A percentile compares a stretch with the other conserved stretches of the same genome.
These are phyloP conservation scores for Camelus bactrianus DNA, from an alignment of 2,113 vertebrate genomes.

Conservation along the genomic window DNA sequence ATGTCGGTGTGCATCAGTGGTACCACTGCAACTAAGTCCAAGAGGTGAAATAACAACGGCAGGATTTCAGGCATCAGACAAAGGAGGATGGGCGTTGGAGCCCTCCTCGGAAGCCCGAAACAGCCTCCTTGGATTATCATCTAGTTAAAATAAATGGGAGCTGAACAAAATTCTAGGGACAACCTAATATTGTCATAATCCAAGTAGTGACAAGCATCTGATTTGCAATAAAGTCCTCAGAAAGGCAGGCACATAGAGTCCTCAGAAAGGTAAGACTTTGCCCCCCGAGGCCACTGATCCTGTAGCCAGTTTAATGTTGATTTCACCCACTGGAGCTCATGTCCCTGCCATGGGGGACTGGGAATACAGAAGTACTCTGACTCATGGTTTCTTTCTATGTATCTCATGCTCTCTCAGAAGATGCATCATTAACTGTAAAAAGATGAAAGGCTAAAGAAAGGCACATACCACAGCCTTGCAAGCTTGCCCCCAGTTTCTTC, in stretches of 20 bases:
- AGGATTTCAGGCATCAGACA: neutral
- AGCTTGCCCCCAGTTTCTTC: neutral
- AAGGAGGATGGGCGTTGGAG: neutral
- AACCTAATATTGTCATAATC: neutral
- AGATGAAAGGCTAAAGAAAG: constrained; percentile 23
- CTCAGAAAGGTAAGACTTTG: neutral
- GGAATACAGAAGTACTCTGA: neutral
- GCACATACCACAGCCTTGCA: neutral
- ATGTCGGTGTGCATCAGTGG: neutral
- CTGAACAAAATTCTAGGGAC: neutral
- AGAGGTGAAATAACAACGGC: neutral
- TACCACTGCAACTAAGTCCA: neutral
- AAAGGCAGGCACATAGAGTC: neutral
- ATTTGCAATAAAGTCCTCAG: neutral
- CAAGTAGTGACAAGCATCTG: neutral
- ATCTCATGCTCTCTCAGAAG: neutral
- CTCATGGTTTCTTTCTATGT: neutral
- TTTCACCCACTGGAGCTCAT: neutral
- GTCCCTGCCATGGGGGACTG: no score
- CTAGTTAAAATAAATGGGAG: neutral
- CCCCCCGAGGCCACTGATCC: neutral
- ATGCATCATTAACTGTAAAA: neutral
- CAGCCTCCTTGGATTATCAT: neutral
- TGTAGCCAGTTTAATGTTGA: no score
- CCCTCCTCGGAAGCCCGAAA: neutral